These are phyloP conservation scores for Trachemys scripta DNA, from an alignment of 2,113 vertebrate genomes.

Conservation along the genomic window DNA sequence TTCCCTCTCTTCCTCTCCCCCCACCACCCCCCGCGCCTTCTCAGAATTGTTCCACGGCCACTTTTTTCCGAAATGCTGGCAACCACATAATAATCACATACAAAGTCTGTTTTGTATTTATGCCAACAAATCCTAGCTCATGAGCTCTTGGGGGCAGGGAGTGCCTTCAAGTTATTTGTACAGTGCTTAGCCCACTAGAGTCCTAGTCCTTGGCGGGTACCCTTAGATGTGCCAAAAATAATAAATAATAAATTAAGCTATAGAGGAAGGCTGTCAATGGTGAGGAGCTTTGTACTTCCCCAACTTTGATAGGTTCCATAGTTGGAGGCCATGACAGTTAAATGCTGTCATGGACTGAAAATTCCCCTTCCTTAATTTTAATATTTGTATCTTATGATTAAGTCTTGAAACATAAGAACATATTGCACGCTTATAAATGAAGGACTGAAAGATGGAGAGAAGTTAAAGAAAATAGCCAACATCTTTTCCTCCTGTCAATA, in stretches of 20 bases:
- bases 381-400: not conserved
- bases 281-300: no score
- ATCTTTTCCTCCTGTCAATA: not conserved
- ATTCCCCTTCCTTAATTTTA: not conserved
- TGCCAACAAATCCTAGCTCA: not conserved
- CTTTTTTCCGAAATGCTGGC: no score
- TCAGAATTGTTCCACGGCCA: not conserved
- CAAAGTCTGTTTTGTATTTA: not conserved
- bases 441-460: not conserved
- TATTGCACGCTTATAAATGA: not conserved
- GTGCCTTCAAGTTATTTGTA: not conserved
- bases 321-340: not conserved
- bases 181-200: not conserved
- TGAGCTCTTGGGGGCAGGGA: not conserved
- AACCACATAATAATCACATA: not conserved
- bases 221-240: not conserved
- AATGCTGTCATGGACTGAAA: not conserved
- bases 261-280: not conserved
- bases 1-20: no score
- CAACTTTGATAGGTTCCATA: not conserved
- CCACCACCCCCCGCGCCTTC: not conserved
- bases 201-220: not conserved
- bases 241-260: not conserved
- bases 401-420: not conserved
- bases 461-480: not conserved